phyloP scores from a whole-genome alignment of 2,888 invertebrate genomes.

The Pteria penguin region DNA sequence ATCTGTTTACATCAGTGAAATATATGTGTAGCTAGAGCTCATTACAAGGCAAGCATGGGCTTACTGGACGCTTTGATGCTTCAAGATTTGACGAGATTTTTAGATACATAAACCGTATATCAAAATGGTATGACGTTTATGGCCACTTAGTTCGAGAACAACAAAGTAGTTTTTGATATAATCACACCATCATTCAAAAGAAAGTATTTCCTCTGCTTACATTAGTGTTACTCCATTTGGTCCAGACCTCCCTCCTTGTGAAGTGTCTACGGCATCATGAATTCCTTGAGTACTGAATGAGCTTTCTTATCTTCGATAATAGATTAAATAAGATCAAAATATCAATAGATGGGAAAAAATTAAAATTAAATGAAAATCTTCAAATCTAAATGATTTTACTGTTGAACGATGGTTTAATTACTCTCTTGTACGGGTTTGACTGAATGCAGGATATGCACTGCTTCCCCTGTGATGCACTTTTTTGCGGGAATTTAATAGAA shows the following conservation, averaged over 20 bases:
- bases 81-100: constrained; percentile 25
- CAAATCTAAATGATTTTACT: too few species aligned
- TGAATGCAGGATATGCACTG: too few species aligned
- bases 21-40: not conserved
- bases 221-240: not conserved
- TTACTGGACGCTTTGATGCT: constrained; percentile 22
- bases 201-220: not conserved
- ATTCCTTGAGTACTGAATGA: too few species aligned
- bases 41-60: constrained; percentile 7
- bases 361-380: too few species aligned
- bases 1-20: not conserved
- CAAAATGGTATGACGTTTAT: constrained; percentile 39
- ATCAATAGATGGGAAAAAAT: too few species aligned
- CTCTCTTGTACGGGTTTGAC: too few species aligned
- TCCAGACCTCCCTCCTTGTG: constrained; percentile 23
- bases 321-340: too few species aligned
- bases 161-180: constrained; percentile 33
- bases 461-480: too few species aligned
- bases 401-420: too few species aligned
- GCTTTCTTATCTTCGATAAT: too few species aligned
- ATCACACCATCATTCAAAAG: constrained; percentile 27
- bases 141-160: constrained; percentile 24
- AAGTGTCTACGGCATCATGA: too few species aligned
- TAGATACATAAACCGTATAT: constrained; percentile 42
- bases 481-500: too few species aligned